Evolutionary conservation across 2,113 vertebrate genomes (phyloP), one percentile per base, ranked within the genome.

Genomic region (Gasterosteus aculeatus): DNA sequence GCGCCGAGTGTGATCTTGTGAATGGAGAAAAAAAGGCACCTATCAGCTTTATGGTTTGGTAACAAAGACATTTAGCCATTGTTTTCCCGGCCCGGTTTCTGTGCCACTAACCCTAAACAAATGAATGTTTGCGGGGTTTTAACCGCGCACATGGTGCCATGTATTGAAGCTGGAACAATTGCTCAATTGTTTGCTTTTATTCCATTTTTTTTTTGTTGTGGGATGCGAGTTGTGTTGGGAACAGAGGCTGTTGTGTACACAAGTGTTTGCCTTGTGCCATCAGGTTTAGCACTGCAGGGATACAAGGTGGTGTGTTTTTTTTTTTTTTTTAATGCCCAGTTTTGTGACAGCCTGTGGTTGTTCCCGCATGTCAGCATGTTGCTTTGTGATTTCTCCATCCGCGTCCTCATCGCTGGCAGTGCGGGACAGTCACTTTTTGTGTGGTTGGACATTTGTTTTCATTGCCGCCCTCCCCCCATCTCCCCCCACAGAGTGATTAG

Each of bases 11-110:
- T 87, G 82, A 92, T 92, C 81, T 83, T 31, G 82, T 90, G 86
- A 88, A 86, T 89, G 85, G 85, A 88, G 93, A 90, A 86, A 89
- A 88, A 90, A 86, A 89, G 87, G 19, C 86, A 70, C 74, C 85
- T 81, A 80, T 88, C 85, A 83, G 80, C 86, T 88, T 92, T 92
- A 89, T 92, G 80, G 80, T 82, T 63, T 57, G 56, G 26, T 18
- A 69, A 87, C 87, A 91, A 89, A 93, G 84, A 85, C 85, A 80
- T 89, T 72, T 56, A 70, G 69, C 69, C 78, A 86, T 91, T 92
- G 92, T 92, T 85, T 81, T 46, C 69, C 75, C 65, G 10, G 51
- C 69, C 78, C 82, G 76, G 81, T 81, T 86, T 90, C 90, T 87
- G 77, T 88, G 80, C 83, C 83, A 69, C 81, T 71, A 81, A 79